Evolutionary conservation across 37 sponge, comb jelly and placozoan genomes (phyloP).

Genomic region (Theonella swinhoei): DNA sequence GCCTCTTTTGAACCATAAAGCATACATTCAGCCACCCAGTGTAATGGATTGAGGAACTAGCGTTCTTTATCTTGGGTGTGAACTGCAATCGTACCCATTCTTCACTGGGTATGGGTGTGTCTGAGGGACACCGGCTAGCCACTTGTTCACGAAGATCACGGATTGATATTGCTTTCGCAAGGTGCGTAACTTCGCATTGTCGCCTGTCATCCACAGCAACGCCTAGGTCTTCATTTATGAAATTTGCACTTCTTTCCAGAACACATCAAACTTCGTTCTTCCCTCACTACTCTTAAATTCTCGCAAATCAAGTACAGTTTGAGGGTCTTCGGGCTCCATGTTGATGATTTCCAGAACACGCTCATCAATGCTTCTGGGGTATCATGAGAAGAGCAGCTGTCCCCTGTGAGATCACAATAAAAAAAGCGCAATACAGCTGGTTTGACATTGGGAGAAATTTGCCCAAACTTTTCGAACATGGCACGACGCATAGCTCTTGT

Average conservation of each 20-base stretch:
- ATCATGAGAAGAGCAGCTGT: neutral
- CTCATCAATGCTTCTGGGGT: neutral
- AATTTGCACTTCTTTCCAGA: no score
- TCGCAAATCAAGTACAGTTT: neutral
- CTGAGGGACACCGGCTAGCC: no score
- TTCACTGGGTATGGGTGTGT: neutral
- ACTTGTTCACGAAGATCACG: slow-evolving; percentile 20
- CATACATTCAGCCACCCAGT: slow-evolving; percentile 33
- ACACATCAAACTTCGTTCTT: neutral
- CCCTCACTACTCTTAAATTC: neutral
- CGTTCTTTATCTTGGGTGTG: slow-evolving; percentile 27
- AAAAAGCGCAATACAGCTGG: slow-evolving; percentile 6
- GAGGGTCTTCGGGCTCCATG: slow-evolving; percentile 2
- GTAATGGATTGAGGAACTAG: slow-evolving; percentile 33
- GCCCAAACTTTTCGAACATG: neutral
- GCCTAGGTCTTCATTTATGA: no score
- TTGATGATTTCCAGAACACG: neutral
- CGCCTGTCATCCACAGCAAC: neutral
- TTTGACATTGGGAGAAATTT: neutral
- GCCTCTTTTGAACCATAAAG: slow-evolving; percentile 45
- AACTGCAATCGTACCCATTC: slow-evolving; percentile 47
- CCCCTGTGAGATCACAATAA: neutral
- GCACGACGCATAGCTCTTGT: neutral
- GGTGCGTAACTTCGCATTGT: neutral
- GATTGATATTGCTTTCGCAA: slow-evolving; percentile 2